These are phyloP conservation scores for Pampus argenteus DNA, from an alignment of 2,797 vertebrate species.

Conservation along the genomic window DNA sequence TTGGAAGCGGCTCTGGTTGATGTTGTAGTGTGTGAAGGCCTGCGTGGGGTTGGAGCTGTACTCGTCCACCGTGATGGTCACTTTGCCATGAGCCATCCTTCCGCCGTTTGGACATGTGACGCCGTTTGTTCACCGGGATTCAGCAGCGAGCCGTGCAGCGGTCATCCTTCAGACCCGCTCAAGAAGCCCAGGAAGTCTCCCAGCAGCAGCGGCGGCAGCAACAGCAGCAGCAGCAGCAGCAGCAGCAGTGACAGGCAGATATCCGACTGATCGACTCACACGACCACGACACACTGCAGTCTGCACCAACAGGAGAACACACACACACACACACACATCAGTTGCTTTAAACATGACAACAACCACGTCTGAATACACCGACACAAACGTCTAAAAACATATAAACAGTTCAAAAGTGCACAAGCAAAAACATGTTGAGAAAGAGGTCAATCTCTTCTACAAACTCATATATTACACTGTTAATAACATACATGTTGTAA, in stretches of 20 bases:
- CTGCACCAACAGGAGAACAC: constrained; percentile 49
- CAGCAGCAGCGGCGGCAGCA: constrained; percentile 20
- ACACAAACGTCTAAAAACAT: too few species aligned
- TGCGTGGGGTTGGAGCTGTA: constrained; percentile 99
- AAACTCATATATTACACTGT: background rate
- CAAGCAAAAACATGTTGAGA: background rate
- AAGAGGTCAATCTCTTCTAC: background rate
- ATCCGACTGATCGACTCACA: constrained; percentile 38
- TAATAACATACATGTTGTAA: background rate
- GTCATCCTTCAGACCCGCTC: constrained; percentile 87
- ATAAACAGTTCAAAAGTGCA: background rate
- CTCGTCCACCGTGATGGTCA: constrained; percentile 96
- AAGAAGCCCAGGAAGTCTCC: constrained; percentile 64
- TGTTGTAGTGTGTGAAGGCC: constrained; percentile 98
- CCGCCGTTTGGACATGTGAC: constrained; percentile 92
- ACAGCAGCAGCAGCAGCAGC: constrained; percentile 18
- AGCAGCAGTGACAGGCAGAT: constrained; percentile 25
- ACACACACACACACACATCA: constrained; percentile 22
- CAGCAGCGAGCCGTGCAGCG: constrained; percentile 81
- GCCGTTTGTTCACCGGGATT: constrained; percentile 91
- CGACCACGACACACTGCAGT: constrained; percentile 60
- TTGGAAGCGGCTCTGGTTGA: constrained; percentile 98
- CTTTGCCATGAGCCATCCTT: constrained; percentile 99
- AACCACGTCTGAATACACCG: constrained; percentile 1
- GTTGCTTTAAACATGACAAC: constrained; percentile 34